Conservation (phyloP, 1,140 invertebrate species). For the Heliconius congener region DNA sequence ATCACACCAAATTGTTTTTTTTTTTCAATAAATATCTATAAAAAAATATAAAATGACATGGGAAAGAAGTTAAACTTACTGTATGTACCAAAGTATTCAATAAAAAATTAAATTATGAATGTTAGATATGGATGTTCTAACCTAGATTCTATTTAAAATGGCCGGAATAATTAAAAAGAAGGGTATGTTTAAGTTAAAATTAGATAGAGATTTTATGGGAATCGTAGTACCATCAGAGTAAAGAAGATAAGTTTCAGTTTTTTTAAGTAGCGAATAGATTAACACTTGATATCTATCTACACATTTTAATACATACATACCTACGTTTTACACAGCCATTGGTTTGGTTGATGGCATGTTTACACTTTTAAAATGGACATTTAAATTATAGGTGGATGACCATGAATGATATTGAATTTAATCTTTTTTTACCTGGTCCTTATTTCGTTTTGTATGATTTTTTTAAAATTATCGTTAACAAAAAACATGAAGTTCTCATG, state of each 20-base stretch:
- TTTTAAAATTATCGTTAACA: background rate
- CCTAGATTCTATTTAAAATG: conserved; percentile 71
- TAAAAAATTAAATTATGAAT: no score
- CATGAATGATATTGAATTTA: background rate
- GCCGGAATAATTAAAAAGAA: conserved; percentile 73
- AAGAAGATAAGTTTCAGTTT: background rate
- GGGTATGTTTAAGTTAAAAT: conserved; percentile 13
- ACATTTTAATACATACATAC: conserved; percentile 37
- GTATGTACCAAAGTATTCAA: background rate
- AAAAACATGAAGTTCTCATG: background rate
- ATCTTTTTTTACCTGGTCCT: background rate
- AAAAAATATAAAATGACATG: background rate
- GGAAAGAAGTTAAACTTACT: background rate
- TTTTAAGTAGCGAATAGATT: conserved; percentile 8
- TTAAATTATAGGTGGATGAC: conserved; percentile 11
- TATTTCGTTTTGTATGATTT: background rate
- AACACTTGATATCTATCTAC: conserved; percentile 35
- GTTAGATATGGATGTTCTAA: background rate
- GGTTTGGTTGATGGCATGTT: conserved; percentile 38
- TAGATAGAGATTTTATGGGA: conserved; percentile 2
- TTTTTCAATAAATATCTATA: no score
- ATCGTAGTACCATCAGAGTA: conserved; percentile 8
- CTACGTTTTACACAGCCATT: conserved; percentile 42
- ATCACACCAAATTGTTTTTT: no score
- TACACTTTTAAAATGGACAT: conserved; percentile 36